phyloP scores from a whole-genome alignment of 2,888 invertebrate genomes.

The Bombylius major region DNA sequence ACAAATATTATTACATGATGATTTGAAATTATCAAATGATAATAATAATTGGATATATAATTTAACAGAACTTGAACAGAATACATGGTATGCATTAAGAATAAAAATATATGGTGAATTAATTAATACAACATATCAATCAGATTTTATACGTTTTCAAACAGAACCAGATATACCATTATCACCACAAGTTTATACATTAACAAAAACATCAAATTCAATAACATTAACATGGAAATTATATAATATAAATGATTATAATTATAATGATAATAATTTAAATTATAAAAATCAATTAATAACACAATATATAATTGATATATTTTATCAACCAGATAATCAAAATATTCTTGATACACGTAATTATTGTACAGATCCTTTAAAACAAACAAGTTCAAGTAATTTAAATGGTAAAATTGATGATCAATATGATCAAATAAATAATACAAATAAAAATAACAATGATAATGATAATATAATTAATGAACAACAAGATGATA shows the following conservation, averaged over 20 bases:
- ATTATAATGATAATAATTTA: too few species aligned
- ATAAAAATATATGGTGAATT: constrained; percentile 49
- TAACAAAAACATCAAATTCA: constrained; percentile 25
- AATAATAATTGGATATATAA: constrained; percentile 23
- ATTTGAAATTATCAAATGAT: constrained; percentile 8
- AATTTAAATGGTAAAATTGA: too few species aligned
- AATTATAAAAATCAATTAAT: constrained; percentile 5
- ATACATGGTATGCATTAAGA: constrained; percentile 60
- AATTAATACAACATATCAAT: constrained; percentile 26
- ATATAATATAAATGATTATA: constrained; percentile 36
- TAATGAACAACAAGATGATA: constrained; percentile 3
- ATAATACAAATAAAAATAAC: constrained; percentile 4
- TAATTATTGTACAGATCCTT: constrained; percentile 40
- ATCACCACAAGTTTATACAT: constrained; percentile 23
- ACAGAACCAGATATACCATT: constrained; percentile 48
- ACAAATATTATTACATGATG: constrained; percentile 12
- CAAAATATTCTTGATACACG: constrained; percentile 36
- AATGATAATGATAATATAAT: not conserved
- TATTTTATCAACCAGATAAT: constrained; percentile 29
- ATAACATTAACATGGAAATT: constrained; percentile 43
- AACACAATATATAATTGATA: constrained; percentile 32
- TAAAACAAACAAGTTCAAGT: not conserved
- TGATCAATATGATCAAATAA: constrained; percentile 13
- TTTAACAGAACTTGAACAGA: constrained; percentile 44
- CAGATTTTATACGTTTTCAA: not conserved